Evolutionary conservation across 2,888 invertebrate genomes (phyloP).

Genomic region (Macaria notata): DNA sequence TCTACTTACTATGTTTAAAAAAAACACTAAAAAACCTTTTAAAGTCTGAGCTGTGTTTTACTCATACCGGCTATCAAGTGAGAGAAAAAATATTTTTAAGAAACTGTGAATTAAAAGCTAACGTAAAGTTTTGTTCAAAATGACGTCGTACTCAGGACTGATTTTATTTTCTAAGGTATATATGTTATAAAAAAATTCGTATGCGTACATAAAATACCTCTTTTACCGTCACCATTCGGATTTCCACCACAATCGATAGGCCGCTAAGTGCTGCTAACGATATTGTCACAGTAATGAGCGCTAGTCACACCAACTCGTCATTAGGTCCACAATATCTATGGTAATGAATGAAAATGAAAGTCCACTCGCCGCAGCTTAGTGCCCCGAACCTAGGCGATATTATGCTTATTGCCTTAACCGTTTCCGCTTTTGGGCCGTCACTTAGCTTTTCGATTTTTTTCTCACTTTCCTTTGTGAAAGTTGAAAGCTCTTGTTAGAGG

Average conservation of each 20-base stretch:
- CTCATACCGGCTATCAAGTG: too few relatives aligned
- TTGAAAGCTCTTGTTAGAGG: background rate
- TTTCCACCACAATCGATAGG: conserved; percentile 31
- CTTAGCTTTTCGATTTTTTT: conserved; percentile 19
- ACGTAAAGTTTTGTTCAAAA: too few relatives aligned
- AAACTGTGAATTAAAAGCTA: too few relatives aligned
- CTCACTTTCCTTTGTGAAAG: conserved; percentile 15
- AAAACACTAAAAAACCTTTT: too few relatives aligned
- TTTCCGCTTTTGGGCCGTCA: conserved; percentile 21
- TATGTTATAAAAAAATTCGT: too few relatives aligned
- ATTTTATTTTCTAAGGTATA: too few relatives aligned
- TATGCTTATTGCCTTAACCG: conserved; percentile 30
- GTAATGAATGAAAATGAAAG: conserved; percentile 56
- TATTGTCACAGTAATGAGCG: conserved; percentile 47
- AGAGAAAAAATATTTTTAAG: too few relatives aligned
- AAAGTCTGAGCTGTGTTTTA: too few relatives aligned
- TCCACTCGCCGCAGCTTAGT: conserved; percentile 27
- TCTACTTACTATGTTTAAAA: too few relatives aligned
- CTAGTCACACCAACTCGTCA: conserved; percentile 56
- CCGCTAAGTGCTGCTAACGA: conserved; percentile 27
- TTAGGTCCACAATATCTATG: conserved; percentile 39
- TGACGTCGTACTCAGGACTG: too few relatives aligned
- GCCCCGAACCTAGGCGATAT: conserved; percentile 29
- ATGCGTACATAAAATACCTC: background rate
- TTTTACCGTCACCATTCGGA: conserved; percentile 8